phyloP scores from a whole-genome alignment of 2,888 invertebrate genomes.

The Cosmopolites sordidus region DNA sequence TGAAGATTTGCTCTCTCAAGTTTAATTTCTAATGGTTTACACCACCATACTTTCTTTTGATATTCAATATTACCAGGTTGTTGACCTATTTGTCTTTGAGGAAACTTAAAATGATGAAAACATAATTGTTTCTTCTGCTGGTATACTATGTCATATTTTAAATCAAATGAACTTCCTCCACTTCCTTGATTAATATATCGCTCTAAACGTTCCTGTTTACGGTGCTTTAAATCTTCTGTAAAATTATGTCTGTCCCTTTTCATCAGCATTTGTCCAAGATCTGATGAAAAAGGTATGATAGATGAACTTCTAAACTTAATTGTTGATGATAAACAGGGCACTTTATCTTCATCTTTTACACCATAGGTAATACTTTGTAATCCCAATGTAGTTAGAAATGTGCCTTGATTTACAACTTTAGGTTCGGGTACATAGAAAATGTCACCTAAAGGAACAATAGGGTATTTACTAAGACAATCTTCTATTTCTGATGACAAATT shows the following conservation, averaged over 20 bases:
- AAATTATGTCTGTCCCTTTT: conserved; percentile 20
- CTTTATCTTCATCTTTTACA: neutral
- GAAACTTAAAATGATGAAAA: conserved; percentile 17
- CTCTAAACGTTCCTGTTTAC: conserved; percentile 15
- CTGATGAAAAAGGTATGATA: conserved; percentile 23
- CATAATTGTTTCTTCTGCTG: conserved; percentile 15
- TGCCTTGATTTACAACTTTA: conserved; percentile 7
- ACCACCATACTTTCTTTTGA: neutral
- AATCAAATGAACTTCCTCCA: neutral
- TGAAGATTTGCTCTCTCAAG: too few relatives aligned
- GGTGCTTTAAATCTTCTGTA: conserved; percentile 15
- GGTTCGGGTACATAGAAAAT: conserved; percentile 5
- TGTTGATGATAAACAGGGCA: neutral
- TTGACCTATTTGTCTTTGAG: conserved; percentile 18
- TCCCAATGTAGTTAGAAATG: conserved; percentile 16
- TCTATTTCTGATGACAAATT: neutral
- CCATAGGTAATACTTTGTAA: conserved; percentile 6
- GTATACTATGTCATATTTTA: conserved; percentile 16
- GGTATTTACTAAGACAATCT: neutral
- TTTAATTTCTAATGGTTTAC: too few relatives aligned
- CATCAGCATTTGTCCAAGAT: conserved; percentile 19
- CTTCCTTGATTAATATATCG: conserved; percentile 21
- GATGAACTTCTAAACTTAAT: conserved; percentile 16
- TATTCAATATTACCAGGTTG: conserved; percentile 16
- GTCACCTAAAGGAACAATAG: conserved; percentile 9